phyloP scores from a whole-genome alignment of 1,140 invertebrate genomes.

The Lepidurus couesii region DNA sequence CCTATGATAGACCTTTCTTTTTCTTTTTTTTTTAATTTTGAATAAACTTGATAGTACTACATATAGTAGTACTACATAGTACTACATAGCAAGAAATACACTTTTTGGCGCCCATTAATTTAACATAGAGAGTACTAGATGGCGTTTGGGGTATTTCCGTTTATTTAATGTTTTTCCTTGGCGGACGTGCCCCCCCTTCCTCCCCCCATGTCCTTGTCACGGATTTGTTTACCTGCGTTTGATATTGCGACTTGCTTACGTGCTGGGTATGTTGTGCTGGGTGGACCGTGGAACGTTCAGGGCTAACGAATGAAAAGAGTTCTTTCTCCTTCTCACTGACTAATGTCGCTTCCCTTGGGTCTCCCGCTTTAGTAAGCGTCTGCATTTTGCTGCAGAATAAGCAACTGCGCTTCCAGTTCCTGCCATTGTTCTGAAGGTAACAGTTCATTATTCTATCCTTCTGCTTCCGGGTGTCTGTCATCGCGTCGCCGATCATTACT shows the following conservation, averaged over 20 bases:
- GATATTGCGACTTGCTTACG: not conserved
- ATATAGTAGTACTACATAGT: too few species aligned
- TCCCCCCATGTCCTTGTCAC: not conserved
- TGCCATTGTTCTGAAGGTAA: not conserved
- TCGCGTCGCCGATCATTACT: too few species aligned
- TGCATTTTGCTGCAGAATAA: not conserved
- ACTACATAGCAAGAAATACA: not conserved
- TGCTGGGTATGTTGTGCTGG: not conserved
- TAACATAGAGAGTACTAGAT: not conserved
- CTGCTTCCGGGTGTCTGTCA: too few species aligned
- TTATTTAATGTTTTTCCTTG: not conserved
- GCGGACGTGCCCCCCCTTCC: constrained; percentile 12
- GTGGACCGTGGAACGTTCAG: not conserved
- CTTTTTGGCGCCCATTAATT: too few species aligned
- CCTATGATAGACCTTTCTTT: too few species aligned
- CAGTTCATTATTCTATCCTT: too few species aligned
- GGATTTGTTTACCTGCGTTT: not conserved
- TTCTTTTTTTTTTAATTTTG: too few species aligned
- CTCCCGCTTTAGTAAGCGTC: not conserved
- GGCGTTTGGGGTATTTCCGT: not conserved
- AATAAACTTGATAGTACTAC: too few species aligned
- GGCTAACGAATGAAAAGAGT: not conserved
- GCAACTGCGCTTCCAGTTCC: not conserved
- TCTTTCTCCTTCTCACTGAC: not conserved
- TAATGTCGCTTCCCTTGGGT: not conserved